A percentile compares a stretch with the other conserved stretches of the same genome.
phyloP scores from a whole-genome alignment of 2,888 invertebrate species.

The Acanthococcus lagerstroemiae region DNA sequence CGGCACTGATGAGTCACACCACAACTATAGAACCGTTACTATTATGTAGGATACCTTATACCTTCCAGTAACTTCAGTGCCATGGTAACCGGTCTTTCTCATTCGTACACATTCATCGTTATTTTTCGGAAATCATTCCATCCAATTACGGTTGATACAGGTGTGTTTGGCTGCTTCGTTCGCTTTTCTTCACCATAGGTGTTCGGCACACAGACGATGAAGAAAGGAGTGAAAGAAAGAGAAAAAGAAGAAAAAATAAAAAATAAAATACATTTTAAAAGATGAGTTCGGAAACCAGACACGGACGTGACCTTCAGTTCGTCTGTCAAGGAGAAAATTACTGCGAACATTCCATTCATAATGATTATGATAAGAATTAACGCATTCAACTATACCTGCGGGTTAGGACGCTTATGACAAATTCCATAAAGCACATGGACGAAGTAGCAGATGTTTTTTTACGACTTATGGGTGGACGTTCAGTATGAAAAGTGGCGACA shows the following conservation, averaged over 20 bases:
- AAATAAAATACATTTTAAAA: not conserved
- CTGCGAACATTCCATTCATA: conserved; percentile 8
- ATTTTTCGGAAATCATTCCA: not conserved
- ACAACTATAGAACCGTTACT: not conserved
- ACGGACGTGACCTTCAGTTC: conserved; percentile 1
- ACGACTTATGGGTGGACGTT: too few relatives aligned
- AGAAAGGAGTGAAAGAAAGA: not conserved
- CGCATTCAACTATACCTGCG: not conserved
- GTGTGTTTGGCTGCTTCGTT: too few relatives aligned
- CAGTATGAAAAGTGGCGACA: too few relatives aligned
- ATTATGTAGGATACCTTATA: not conserved
- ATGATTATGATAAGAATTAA: not conserved
- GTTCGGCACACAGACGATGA: not conserved
- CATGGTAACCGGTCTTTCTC: not conserved
- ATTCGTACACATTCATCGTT: not conserved
- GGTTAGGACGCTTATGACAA: too few relatives aligned
- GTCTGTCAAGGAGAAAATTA: conserved; percentile 12
- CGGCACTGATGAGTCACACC: not conserved
- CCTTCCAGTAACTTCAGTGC: not conserved
- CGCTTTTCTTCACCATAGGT: not conserved
- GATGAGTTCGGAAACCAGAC: not conserved
- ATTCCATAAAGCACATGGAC: too few relatives aligned
- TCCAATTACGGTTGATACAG: not conserved
- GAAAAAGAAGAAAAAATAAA: not conserved
- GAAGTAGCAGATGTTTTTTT: too few relatives aligned